These are phyloP conservation scores for Drosophila bipectinata DNA, from an alignment of 1,140 invertebrate species.

Conservation along the genomic window DNA sequence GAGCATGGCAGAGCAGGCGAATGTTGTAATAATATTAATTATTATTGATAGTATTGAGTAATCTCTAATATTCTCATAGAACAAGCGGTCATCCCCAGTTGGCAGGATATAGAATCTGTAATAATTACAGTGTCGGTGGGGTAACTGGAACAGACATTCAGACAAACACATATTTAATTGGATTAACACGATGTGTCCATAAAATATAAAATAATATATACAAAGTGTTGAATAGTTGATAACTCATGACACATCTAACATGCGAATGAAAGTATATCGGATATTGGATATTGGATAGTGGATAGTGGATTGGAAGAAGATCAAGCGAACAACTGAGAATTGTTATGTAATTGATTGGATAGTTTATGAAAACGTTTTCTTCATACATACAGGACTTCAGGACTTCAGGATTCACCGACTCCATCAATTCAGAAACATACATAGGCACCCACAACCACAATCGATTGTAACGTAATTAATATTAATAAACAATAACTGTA, in stretches of 20 bases:
- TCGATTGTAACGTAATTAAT: constrained; percentile 40
- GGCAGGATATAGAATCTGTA: constrained; percentile 24
- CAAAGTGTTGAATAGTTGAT: constrained; percentile 80
- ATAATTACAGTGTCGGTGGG: constrained; percentile 45
- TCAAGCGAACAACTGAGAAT: constrained; percentile 49
- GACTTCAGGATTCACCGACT: constrained; percentile 29
- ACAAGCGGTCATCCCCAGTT: neutral
- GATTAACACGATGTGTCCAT: constrained; percentile 11
- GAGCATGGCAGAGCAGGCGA: constrained; percentile 7
- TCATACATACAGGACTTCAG: constrained; percentile 12
- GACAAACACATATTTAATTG: constrained; percentile 14
- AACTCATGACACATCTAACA: constrained; percentile 36
- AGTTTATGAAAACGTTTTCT: constrained; percentile 73
- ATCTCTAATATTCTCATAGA: constrained; percentile 24
- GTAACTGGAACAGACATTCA: constrained; percentile 32
- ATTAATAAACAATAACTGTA: constrained; percentile 48
- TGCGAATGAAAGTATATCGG: constrained; percentile 1
- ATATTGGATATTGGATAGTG: neutral
- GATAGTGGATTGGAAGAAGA: neutral
- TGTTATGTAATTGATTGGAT: constrained; percentile 68
- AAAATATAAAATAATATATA: constrained; percentile 46
- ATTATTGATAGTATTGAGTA: constrained; percentile 36
- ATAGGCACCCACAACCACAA: constrained; percentile 3
- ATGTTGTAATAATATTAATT: constrained; percentile 38
- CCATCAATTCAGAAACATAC: neutral